Percentiles rank a stretch among this genome's conserved stretches.
Conservation (phyloP, 2,888 invertebrate species). For the Drosophila antonietae region DNA sequence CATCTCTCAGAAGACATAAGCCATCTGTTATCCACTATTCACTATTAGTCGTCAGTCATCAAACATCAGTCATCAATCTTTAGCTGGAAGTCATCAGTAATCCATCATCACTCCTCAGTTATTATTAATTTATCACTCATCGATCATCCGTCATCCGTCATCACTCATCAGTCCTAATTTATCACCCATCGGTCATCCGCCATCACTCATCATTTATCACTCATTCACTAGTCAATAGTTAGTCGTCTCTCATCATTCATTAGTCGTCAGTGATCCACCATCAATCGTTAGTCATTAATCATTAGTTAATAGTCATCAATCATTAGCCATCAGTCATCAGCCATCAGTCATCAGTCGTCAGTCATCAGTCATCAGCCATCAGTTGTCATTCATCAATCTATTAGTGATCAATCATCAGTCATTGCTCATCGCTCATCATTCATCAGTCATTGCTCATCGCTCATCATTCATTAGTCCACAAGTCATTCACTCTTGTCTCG, state of each 20-base stretch:
- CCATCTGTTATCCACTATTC: background rate
- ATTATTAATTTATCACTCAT: background rate
- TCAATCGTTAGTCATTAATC: background rate
- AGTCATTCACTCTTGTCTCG: background rate
- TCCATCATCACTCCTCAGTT: background rate
- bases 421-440: background rate
- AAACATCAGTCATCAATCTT: too few relatives aligned
- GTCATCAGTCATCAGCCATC: background rate
- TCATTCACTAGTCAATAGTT: background rate
- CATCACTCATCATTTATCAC: background rate
- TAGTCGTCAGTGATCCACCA: background rate
- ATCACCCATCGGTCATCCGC: background rate
- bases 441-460: background rate
- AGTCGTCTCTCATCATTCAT: background rate
- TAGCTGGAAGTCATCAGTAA: too few relatives aligned
- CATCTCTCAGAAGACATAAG: background rate
- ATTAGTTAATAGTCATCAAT: background rate
- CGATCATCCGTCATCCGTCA: background rate
- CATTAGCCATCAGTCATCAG: too few relatives aligned
- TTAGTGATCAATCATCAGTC: background rate
- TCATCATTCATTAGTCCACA: background rate
- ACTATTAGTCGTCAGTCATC: background rate
- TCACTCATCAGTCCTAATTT: background rate
- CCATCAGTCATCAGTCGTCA: background rate
- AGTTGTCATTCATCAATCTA: background rate